Evolutionary conservation across 2,888 invertebrate species (phyloP), one percentile per base, ranked within the genome.

Genomic region (Mimumesa dahlbomi): DNA sequence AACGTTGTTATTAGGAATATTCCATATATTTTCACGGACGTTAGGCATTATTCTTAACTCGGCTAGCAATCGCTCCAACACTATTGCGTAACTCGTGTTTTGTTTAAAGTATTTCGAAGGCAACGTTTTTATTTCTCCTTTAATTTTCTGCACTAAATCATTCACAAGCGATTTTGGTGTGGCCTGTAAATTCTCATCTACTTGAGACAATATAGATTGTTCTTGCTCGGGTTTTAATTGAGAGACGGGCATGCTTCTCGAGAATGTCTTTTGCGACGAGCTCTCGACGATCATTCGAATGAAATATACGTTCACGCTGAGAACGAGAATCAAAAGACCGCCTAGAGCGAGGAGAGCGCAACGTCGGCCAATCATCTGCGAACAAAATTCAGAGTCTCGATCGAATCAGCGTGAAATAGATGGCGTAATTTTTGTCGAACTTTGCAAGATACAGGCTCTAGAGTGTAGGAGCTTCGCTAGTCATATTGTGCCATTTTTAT

Each of bases 271-370:
- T 3, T 83, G 81, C 13, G 87, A 80, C 21, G 87, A 86, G 70
- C 87, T 88, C 62, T 89, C 88, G 14, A 89, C 86, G 36, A 89
- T 89, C 77, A 88, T 84, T 61, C 87, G 85, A 7, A 89, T 87
- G 57, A 89, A 89, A 64, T 89, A 89, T 38, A 89, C 62, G 52
- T 89, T 89, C 14, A 86, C 87, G 21, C 84, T 83, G 1, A 89
- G 82, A 6, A 89, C 87, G 22, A 89, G 81, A 70, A 88, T 80
- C 73, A 89, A 82, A 75, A 89, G 85, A 46, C 85, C 85, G 75
- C 87, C 84, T 46, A 89, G 81, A 52, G 87, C 88, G 42, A 87
- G 56, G 40, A 89, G 76, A 38, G 86, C 84, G 57, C 86, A 88
- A 62, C 86, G 86, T 59, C 88, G 87, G 77, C 87, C 86, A 85